Conservation (phyloP, 2,797 vertebrate genomes). For the Lacerta agilis region DNA sequence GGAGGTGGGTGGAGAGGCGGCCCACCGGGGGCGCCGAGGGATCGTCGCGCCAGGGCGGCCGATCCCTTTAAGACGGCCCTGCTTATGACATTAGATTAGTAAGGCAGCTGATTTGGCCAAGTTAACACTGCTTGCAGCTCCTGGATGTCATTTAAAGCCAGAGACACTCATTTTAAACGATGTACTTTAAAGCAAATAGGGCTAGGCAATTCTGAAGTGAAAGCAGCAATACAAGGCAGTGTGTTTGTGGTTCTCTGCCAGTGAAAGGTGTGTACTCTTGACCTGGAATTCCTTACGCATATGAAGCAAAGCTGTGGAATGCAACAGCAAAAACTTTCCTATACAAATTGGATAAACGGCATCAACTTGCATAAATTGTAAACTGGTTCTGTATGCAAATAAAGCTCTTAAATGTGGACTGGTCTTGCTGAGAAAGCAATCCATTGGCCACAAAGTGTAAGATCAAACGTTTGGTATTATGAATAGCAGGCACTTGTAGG, state of each 20-base stretch:
- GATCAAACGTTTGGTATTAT: not conserved
- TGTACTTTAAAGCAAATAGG: not conserved
- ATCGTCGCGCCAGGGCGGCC: too few relatives aligned
- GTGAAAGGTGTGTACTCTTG: not conserved
- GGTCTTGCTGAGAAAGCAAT: not conserved
- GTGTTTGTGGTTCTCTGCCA: not conserved
- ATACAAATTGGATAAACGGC: not conserved
- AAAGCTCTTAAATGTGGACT: not conserved
- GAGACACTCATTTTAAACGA: accelerated
- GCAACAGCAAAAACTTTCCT: not conserved
- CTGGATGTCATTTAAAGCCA: not conserved
- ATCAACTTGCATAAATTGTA: not conserved
- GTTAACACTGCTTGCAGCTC: not conserved
- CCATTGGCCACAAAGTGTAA: not conserved
- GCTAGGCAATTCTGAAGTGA: not conserved
- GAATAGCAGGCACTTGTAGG: not conserved
- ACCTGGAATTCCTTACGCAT: not conserved
- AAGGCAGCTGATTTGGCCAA: not conserved
- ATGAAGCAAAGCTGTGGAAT: not conserved
- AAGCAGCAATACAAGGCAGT: not conserved
- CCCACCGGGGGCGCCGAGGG: too few relatives aligned
- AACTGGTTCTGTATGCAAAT: not conserved
- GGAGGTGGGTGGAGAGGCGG: too few relatives aligned
- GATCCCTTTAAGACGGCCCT: too few relatives aligned
- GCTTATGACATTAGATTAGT: not conserved